Evolutionary conservation across 1,140 invertebrate species (phyloP).

Genomic region (Adelges cooleyi): DNA sequence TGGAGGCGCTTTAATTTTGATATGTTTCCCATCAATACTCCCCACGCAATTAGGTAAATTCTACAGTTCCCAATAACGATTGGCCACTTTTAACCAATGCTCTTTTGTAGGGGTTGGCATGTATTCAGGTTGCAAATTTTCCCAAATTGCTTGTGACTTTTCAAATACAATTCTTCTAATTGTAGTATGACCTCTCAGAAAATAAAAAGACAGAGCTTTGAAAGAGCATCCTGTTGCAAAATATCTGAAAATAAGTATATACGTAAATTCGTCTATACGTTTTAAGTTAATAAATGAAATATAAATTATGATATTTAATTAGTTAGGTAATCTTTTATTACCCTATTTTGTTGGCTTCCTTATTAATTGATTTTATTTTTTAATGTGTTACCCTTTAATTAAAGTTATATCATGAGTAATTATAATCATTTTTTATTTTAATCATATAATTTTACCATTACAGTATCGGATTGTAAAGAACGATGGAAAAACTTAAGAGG

Average conservation of each 20-base stretch:
- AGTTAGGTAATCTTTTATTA: neutral
- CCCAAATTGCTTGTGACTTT: neutral
- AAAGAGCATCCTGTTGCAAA: slow-evolving; percentile 1
- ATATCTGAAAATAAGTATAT: neutral
- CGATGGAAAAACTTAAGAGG: slow-evolving; percentile 17
- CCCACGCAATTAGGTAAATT: slow-evolving; percentile 10
- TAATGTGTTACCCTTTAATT: no score
- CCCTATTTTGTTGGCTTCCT: neutral
- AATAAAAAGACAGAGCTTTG: neutral
- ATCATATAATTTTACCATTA: slow-evolving; percentile 9
- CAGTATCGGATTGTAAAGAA: slow-evolving; percentile 18
- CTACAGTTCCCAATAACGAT: slow-evolving; percentile 30
- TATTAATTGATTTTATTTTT: neutral
- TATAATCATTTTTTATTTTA: no score
- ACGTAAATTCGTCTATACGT: neutral
- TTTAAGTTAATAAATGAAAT: neutral
- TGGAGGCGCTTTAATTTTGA: slow-evolving; percentile 23
- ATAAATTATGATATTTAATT: neutral
- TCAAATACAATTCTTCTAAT: slow-evolving; percentile 4
- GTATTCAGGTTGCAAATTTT: neutral
- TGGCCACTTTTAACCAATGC: neutral
- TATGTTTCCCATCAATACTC: slow-evolving; percentile 18
- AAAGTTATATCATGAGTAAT: no score
- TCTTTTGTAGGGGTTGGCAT: slow-evolving; percentile 9
- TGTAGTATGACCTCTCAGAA: slow-evolving; percentile 1